Base-by-base conservation (phyloP, 2,797 vertebrate species). In the Acanthurus leucopareius region DNA sequence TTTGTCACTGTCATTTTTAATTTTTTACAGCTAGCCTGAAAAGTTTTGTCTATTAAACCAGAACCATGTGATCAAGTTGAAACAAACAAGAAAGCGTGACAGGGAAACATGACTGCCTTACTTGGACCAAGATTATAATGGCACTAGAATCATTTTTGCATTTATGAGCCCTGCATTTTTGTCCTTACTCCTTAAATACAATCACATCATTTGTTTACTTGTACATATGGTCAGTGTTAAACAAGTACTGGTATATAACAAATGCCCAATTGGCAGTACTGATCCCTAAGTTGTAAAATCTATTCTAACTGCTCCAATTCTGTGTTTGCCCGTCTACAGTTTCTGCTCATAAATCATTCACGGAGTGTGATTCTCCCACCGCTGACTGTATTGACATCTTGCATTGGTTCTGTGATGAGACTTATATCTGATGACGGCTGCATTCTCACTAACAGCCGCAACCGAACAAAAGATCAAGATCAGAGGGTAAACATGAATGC, bases 281-380 rank as follows among this genome's bases (percentile, higher is more conserved):
- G 59, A 51, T 60, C 13, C 40, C 7, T 32, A 14, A 13, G 20
- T 28, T 17, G 45, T 47, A 48, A 57, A 57, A 73, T 60, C 61
- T 54, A 40, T 64, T 79, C 52, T 54, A 75, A 10, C 67, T 53
- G 64, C 49, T 86, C 74, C 16, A 22, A 61, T 56, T 84, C 72
- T 71, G 53, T 40, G 25, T 69, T 78, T 65, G 71, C 56, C 10
- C 1, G 40, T 75, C 60, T 76, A 4, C 16, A 54, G 42, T 75
- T 81, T 75, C 75, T 40, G 59, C 79, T 79, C 77, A 75, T 90
- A 73, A 79, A 89, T 89, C 75, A 86, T 88, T 87, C 63, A 85
- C 75, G 69, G 32, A 9, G 72, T n/a, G 22, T 22, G 77, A 83
- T 82, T 84, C 75, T 75, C 56, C 75, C 62, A 38, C 54, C 7